Evolutionary conservation across 2,113 vertebrate genomes (phyloP).

Genomic region (Corythaixoides concolor): DNA sequence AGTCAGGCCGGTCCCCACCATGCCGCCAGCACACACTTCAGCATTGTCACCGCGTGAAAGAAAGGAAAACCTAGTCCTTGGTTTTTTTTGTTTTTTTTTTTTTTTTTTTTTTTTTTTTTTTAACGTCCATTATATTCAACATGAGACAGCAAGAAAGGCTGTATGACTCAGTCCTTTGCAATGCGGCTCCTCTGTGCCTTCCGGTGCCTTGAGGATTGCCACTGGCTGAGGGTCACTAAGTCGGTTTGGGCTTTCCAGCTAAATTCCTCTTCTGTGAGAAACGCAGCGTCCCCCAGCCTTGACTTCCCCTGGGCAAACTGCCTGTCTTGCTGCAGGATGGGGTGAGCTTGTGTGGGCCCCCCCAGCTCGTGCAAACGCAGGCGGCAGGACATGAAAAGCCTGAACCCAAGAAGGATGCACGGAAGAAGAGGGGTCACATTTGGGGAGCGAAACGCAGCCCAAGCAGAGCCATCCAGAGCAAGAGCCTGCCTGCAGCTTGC

Average conservation of each 20-base stretch:
- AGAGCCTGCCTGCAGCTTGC: background rate
- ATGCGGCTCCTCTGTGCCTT: background rate
- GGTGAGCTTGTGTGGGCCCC: background rate
- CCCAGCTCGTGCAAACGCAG: accelerated
- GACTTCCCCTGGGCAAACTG: background rate
- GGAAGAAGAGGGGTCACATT: background rate
- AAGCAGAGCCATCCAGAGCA: background rate
- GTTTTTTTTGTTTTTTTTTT: background rate
- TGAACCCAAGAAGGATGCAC: background rate
- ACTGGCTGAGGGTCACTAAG: accelerated
- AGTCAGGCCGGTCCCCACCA: background rate
- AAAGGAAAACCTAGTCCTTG: background rate
- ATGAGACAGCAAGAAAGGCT: background rate
- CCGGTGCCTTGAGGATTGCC: background rate
- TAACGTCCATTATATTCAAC: background rate
- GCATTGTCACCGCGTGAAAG: background rate
- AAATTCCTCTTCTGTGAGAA: background rate
- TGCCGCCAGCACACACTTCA: background rate
- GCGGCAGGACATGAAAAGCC: background rate
- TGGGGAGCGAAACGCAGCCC: background rate
- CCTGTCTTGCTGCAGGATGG: background rate
- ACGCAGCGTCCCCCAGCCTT: accelerated
- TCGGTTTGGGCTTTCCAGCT: accelerated
- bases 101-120: background rate
- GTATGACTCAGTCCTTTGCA: conserved; percentile 36